These are phyloP conservation scores for Dysmachus trigonus DNA, from an alignment of 2,888 invertebrate genomes.

Conservation along the genomic window DNA sequence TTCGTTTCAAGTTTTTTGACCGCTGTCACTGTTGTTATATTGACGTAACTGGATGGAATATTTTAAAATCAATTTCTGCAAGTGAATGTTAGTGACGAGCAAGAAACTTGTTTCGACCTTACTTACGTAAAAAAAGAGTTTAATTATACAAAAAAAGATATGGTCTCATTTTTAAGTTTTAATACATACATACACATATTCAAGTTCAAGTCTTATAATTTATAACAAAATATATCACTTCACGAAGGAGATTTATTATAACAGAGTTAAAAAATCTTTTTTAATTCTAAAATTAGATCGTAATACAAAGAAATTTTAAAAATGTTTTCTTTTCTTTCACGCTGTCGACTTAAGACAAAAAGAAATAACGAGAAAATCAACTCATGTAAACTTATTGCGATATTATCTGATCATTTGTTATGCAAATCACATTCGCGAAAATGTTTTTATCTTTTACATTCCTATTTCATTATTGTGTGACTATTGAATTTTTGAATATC, in stretches of 20 bases:
- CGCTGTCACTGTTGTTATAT: neutral
- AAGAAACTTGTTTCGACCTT: neutral
- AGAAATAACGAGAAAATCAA: neutral
- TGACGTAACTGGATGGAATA: neutral
- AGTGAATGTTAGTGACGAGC: neutral
- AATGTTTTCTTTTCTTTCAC: too few relatives aligned
- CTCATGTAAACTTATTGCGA: neutral
- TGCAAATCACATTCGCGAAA: neutral
- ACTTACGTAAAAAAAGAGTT: neutral
- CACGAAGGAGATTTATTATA: too few relatives aligned
- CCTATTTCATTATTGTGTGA: neutral
- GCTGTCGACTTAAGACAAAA: too few relatives aligned
- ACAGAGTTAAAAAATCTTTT: neutral
- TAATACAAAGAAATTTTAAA: neutral
- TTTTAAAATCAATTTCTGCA: neutral
- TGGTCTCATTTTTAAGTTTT: neutral
- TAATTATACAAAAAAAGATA: neutral
- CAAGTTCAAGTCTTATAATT: neutral
- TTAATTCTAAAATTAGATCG: neutral
- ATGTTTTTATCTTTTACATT: neutral
- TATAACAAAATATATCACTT: neutral
- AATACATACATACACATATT: too few relatives aligned
- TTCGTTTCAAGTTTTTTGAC: neutral
- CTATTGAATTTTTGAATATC: neutral
- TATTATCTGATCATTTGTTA: neutral